Evolutionary conservation across 2,113 vertebrate genomes (phyloP), one percentile per base, ranked within the genome.

Genomic region (Uria aalge): DNA sequence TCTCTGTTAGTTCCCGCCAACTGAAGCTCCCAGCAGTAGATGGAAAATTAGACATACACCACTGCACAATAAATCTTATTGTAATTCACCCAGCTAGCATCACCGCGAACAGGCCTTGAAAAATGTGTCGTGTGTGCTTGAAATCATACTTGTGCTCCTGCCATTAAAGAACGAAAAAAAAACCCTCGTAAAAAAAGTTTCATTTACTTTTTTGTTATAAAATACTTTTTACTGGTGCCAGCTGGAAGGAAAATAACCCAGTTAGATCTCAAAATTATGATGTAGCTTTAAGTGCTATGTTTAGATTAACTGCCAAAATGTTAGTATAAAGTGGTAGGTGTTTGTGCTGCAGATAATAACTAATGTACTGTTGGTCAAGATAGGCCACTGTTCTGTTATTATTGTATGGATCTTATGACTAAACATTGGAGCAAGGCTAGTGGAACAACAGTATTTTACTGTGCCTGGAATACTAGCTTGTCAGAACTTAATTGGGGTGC

Each of bases 311-410:
- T 99, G 99, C 98, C 99, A 99, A 98, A 98, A 98, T 98, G 98
- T 99, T 99, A 98, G 98, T 98, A 99, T 98, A 99, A 99, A 99
- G 98, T 99, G 98, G 98, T 98, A 99, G 98, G 98, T 99, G 99
- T 99, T 99, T 99, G 98, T 99, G 98, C 98, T 98, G 98, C 97
- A 97, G 98, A 99, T 98, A 99, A 98, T 99, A 99, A 99, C 99
- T 98, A 99, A 99, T 99, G 98, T 98, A 96, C 97, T 98, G 97
- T 98, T 98, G 98, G 98, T 98, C 98, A 97, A 98, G 97, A 96
- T 98, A 98, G 98, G 98, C 98, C 97, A 98, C 98, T 97, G 98
- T 98, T 97, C 98, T 98, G 98, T 98, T 96, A 97, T 98, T 98
- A 98, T 98, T 98, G 98, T 98, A 96, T 97, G 94, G 97, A 98